phyloP scores from a whole-genome alignment of 2,888 invertebrate genomes.

The Ectemnius continuus region DNA sequence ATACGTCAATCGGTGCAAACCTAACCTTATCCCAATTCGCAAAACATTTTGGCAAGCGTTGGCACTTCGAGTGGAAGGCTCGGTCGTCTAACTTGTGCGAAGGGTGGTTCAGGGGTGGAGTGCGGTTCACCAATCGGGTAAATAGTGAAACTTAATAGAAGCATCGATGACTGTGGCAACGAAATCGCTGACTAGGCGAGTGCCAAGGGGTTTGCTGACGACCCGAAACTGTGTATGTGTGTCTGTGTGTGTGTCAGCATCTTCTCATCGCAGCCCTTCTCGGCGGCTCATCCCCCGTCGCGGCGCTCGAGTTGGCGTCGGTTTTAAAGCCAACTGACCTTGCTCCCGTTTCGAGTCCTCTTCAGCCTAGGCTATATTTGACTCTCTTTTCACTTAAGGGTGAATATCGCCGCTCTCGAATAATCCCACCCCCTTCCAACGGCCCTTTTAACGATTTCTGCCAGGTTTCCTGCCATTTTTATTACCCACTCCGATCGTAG shows the following conservation, averaged over 20 bases:
- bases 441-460: slow-evolving; percentile 33
- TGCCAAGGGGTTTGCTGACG: slow-evolving; percentile 42
- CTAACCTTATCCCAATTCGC: no score
- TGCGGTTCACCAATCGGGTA: neutral
- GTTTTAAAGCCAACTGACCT: slow-evolving; percentile 66
- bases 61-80: no score
- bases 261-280: slow-evolving; percentile 32
- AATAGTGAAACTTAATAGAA: slow-evolving; percentile 40
- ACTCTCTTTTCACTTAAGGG: slow-evolving; percentile 56
- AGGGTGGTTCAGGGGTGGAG: neutral
- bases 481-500: neutral
- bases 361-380: slow-evolving; percentile 56
- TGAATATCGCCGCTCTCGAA: slow-evolving; percentile 58
- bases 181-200: slow-evolving; percentile 39
- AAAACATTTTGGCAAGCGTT: no score
- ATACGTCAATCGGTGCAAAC: no score
- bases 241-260: slow-evolving; percentile 59
- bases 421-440: slow-evolving; percentile 38
- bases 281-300: no score
- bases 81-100: no score
- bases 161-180: slow-evolving; percentile 8
- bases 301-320: slow-evolving; percentile 19
- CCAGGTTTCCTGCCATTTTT: slow-evolving; percentile 18
- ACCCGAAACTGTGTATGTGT: slow-evolving; percentile 53
- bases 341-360: slow-evolving; percentile 60